A percentile compares a stretch with the other conserved stretches of the same genome.
These are phyloP conservation scores for Agriopis leucophaearia DNA, from an alignment of 2,888 invertebrate species.

Conservation along the genomic window DNA sequence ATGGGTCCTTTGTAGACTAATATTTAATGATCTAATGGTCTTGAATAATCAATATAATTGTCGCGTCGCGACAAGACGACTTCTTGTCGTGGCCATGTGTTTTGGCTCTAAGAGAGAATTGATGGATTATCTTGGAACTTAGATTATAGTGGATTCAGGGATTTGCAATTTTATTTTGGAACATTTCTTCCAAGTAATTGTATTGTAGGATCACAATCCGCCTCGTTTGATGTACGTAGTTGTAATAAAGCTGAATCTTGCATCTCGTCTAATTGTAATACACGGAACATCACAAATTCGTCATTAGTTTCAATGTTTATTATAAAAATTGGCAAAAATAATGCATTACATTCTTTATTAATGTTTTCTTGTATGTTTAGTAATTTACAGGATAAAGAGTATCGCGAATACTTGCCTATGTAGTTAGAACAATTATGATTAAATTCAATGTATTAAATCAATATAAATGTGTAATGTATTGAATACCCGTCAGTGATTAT, in stretches of 20 bases:
- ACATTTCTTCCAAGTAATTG: constrained; percentile 14
- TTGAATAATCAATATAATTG: too few species aligned
- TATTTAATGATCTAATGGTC: too few species aligned
- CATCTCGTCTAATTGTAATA: constrained; percentile 38
- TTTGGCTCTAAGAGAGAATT: too few species aligned
- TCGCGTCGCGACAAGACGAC: too few species aligned
- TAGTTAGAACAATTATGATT: constrained; percentile 67
- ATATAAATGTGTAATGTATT: constrained; percentile 44
- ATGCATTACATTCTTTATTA: constrained; percentile 40
- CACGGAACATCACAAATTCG: constrained; percentile 43
- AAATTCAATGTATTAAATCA: constrained; percentile 58
- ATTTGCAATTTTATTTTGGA: neutral
- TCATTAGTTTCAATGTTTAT: constrained; percentile 36
- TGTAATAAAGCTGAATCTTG: constrained; percentile 32
- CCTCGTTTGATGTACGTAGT: constrained; percentile 40
- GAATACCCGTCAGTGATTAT: constrained; percentile 63
- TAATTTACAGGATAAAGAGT: constrained; percentile 37
- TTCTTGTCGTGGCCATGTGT: too few species aligned
- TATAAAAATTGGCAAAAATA: constrained; percentile 28
- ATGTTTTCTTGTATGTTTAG: constrained; percentile 43
- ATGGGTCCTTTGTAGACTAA: too few species aligned
- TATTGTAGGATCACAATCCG: constrained; percentile 43
- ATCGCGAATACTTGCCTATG: constrained; percentile 31
- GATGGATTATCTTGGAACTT: neutral
- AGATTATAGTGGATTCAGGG: neutral